Evolutionary conservation across 2,797 vertebrate genomes (phyloP).

Genomic region (Notolabrus celidotus): DNA sequence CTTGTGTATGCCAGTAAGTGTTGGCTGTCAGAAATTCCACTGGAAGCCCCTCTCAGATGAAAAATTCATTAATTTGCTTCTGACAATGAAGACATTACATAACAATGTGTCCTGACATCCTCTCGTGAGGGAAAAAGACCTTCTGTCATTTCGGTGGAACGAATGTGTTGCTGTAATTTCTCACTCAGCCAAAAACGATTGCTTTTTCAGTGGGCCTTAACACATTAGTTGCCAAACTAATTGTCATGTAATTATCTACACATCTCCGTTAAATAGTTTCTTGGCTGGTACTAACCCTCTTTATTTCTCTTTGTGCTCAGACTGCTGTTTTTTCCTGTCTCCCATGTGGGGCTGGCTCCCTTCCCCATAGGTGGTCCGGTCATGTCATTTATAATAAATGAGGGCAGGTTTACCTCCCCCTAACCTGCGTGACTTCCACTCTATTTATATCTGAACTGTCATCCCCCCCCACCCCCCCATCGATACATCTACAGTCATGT

Average conservation of each 20-base stretch:
- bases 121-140: slow-evolving; percentile 31
- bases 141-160: slow-evolving; percentile 21
- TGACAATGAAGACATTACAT: slow-evolving; percentile 42
- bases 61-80: slow-evolving; percentile 44
- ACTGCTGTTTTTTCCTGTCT: slow-evolving; percentile 1
- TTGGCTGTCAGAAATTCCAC: slow-evolving; percentile 47
- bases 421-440: slow-evolving; percentile 61
- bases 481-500: slow-evolving; percentile 25
- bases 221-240: slow-evolving; percentile 20
- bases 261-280: background rate
- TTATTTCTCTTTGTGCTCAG: background rate
- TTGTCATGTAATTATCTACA: slow-evolving; percentile 16
- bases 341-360: slow-evolving; percentile 13
- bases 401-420: slow-evolving; percentile 53
- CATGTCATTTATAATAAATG: slow-evolving; percentile 72
- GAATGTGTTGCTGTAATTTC: slow-evolving; percentile 29
- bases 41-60: slow-evolving; percentile 36
- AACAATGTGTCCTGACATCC: slow-evolving; percentile 28
- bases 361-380: slow-evolving; percentile 47
- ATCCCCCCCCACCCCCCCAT: slow-evolving; percentile 19
- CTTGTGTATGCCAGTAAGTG: slow-evolving; percentile 33
- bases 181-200: slow-evolving; percentile 16
- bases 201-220: background rate
- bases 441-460: slow-evolving; percentile 66
- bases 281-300: background rate